Evolutionary conservation across 2,113 vertebrate species (phyloP), one percentile per base, ranked within the genome.

Genomic region (Artemisiospiza belli): DNA sequence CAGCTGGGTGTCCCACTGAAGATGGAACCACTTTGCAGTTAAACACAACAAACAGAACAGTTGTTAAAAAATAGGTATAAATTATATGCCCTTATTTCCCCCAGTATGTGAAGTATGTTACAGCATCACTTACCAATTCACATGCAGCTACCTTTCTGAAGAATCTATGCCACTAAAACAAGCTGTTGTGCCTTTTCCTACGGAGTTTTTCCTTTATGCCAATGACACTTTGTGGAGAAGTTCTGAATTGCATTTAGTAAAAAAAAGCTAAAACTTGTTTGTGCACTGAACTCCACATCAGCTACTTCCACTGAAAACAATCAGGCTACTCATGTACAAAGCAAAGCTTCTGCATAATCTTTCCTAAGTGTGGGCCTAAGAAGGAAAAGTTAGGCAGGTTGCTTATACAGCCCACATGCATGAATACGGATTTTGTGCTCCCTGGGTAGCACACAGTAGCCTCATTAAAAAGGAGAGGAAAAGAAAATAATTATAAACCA

Each of bases 171-270:
- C 52, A 85, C 82, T 67, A 85, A 92, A 52, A 88, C 47, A 68
- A 94, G 90, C 67, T 83, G 52, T 5, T 93, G 33, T 59, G 15
- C 41, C 47, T 51, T 54, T 67, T 58, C 61, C 66, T 68, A 5
- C 6, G 75, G n/a, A 89, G n/a, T 90, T 88, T 79, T 87, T 64
- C 89, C 77, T 95, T 96, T 84, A 94, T 95, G 96, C 85, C 95
- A 97, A 96, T 96, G 89, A 97, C 89, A 95, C 92, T 89, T 95
- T 96, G 95, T 95, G 96, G 95, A 96, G 89, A 96, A 96, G 86
- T 76, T 73, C 83, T 96, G 96, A 94, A 97, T 16, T 97, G 90
- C 94, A 96, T 89, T 95, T 27, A 83, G 44, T 4, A 52, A 77
- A 77, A 90, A 90, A 90, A 57, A 86, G 37, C 44, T n/a, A 41